Base-by-base conservation (phyloP, 2,797 vertebrate genomes). In the Tenualosa ilisha region DNA sequence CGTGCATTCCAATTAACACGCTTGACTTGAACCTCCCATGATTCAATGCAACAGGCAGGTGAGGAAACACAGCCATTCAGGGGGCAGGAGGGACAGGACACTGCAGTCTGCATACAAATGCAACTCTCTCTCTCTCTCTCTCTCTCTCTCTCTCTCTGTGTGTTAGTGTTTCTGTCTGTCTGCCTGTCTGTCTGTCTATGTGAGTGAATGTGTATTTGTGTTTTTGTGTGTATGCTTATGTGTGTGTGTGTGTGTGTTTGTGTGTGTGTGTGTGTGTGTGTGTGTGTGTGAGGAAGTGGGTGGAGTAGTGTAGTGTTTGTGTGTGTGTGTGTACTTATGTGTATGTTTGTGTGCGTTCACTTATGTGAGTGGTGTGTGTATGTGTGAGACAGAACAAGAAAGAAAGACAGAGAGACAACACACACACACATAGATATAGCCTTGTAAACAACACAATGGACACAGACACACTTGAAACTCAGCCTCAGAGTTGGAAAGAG, bases 11-110 rank as follows among this genome's bases (percentile, higher is more conserved):
- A 95, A 97, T 97, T 96, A 96, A 96, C 96, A 93, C 94, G 96
- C 89, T 93, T 94, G 93, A 95, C 95, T 97, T 97, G 96, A 97
- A 96, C 89, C 95, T 93, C 95, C 94, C 93, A 91, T 96, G 96
- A 97, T 97, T 97, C 96, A 96, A 95, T 96, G 96, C 95, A 95
- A 94, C 94, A 95, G 97, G 97, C 97, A 99, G 98, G 98, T 98
- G 97, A 99, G 95, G 94, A 95, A 94, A 96, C 93, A 97, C 92
- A 96, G 90, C 85, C 61, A 94, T 92, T 91, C 88, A 65, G 84
- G 87, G 91, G 91, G 92, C 92, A 79, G 75, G 72, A 84, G 31
- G 86, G 85, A 88, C 54, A 51, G 24, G 86, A 88, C 86, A 85
- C 92, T 89, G 92, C 89, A 86, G 96, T 93, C 95, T 96, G 96